phyloP scores from a whole-genome alignment of 2,888 invertebrate genomes.

The Drosophila austrosaltans region DNA sequence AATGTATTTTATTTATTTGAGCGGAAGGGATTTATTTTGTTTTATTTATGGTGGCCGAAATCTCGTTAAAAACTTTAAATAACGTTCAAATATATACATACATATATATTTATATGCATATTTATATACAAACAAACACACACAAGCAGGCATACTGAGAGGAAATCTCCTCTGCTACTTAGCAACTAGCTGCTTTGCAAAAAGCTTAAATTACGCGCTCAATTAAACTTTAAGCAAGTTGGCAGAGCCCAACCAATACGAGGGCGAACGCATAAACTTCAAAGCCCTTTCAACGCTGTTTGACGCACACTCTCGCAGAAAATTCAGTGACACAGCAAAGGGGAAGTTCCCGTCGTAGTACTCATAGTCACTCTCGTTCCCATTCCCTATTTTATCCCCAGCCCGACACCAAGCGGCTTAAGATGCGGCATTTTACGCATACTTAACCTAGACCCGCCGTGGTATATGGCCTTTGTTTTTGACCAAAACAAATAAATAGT shows the following conservation, averaged over 20 bases:
- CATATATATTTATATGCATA: neutral
- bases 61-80: slow-evolving; percentile 20
- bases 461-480: slow-evolving; percentile 48
- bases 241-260: slow-evolving; percentile 40
- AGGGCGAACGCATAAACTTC: slow-evolving; percentile 60
- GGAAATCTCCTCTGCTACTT: slow-evolving; percentile 50
- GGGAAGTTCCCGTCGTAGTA: neutral
- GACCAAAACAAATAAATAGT: slow-evolving; percentile 50
- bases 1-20: slow-evolving; percentile 37
- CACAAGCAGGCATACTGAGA: neutral
- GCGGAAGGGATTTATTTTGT: slow-evolving; percentile 10
- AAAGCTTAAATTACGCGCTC: slow-evolving; percentile 77
- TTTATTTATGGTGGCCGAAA: neutral
- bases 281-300: slow-evolving; percentile 70
- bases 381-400: neutral
- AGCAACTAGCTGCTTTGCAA: slow-evolving; percentile 69
- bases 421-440: slow-evolving; percentile 51
- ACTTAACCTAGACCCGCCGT: slow-evolving; percentile 24
- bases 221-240: slow-evolving; percentile 74
- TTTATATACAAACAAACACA: too few relatives aligned
- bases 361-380: neutral
- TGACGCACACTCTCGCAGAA: slow-evolving; percentile 76
- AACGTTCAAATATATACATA: neutral
- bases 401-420: slow-evolving; percentile 28
- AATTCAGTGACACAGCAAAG: slow-evolving; percentile 54